These are phyloP conservation scores for Syrmaticus mikado DNA, from an alignment of 2,113 vertebrate genomes.

Conservation along the genomic window DNA sequence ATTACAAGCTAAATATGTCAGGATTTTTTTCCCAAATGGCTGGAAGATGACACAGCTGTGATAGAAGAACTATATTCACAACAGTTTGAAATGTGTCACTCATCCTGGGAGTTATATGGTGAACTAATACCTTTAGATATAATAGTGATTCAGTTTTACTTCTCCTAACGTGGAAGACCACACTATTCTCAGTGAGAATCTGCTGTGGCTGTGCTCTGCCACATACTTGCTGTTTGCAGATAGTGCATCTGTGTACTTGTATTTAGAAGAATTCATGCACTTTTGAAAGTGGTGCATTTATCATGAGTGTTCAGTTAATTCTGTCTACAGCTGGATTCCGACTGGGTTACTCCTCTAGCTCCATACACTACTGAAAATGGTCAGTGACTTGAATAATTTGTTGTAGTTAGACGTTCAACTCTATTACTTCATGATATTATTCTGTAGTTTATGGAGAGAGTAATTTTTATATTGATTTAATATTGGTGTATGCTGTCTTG, in stretches of 20 bases:
- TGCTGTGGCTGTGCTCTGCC: neutral
- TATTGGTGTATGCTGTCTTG: neutral
- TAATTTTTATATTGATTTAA: neutral
- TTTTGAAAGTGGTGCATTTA: neutral
- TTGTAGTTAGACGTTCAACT: neutral
- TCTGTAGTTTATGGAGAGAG: neutral
- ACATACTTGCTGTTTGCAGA: neutral
- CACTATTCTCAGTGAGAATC: neutral
- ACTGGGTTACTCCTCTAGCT: neutral
- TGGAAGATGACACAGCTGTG: neutral
- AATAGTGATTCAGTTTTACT: neutral
- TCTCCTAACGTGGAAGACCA: neutral
- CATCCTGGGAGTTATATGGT: neutral
- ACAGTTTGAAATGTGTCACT: constrained; percentile 2
- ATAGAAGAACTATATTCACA: neutral
- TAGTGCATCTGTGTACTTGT: neutral
- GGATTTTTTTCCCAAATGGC: constrained; percentile 28
- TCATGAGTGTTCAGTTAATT: neutral
- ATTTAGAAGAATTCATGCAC: neutral
- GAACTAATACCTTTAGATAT: neutral
- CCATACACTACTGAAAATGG: neutral
- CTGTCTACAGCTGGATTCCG: neutral
- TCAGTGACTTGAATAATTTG: neutral
- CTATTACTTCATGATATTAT: neutral
- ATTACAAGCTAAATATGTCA: constrained; percentile 43